Conservation (phyloP, 2,113 vertebrate species). For the Tetraodon nigroviridis region DNA sequence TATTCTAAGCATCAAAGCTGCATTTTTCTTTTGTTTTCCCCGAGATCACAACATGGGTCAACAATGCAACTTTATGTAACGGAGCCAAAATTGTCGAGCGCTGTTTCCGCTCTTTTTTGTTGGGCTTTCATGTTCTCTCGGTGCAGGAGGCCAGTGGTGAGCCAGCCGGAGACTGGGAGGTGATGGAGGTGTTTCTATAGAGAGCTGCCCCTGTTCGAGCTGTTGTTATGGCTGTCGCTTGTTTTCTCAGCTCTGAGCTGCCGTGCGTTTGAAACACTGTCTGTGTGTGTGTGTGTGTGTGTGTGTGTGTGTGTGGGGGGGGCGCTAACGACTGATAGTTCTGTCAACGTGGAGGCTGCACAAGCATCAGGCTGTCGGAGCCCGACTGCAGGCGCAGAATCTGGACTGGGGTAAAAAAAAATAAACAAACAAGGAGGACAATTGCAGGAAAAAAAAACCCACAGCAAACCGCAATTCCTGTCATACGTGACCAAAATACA, state of each 20-base stretch:
- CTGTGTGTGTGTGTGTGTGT: conserved; percentile 16
- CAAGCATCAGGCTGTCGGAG: conserved; percentile 43
- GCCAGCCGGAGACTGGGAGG: conserved; percentile 60
- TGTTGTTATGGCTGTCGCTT: conserved; percentile 66
- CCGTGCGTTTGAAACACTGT: conserved; percentile 43
- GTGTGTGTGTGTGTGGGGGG: conserved; percentile 22
- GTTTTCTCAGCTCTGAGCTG: conserved; percentile 64
- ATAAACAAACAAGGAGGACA: neutral
- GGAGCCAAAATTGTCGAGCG: conserved; percentile 58
- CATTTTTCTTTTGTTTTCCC: conserved; percentile 61
- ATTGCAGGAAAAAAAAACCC: neutral
- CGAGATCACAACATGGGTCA: conserved; percentile 39
- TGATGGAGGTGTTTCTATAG: conserved; percentile 60
- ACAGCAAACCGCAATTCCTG: no score
- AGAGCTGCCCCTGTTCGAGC: conserved; percentile 53
- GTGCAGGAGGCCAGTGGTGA: conserved; percentile 55
- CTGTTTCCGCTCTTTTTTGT: conserved; percentile 65
- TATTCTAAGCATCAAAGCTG: conserved; percentile 72
- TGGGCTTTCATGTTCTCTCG: conserved; percentile 66
- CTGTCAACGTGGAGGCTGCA: conserved; percentile 21
- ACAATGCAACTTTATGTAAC: conserved; percentile 64
- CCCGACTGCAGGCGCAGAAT: conserved; percentile 47
- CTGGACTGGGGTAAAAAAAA: conserved; percentile 17
- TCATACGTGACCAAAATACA: neutral
- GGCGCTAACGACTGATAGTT: conserved; percentile 30